A percentile compares a stretch with the other conserved stretches of the same genome.
Conservation (phyloP, 2,797 vertebrate genomes). For the Sebastiscus albofasciatus region DNA sequence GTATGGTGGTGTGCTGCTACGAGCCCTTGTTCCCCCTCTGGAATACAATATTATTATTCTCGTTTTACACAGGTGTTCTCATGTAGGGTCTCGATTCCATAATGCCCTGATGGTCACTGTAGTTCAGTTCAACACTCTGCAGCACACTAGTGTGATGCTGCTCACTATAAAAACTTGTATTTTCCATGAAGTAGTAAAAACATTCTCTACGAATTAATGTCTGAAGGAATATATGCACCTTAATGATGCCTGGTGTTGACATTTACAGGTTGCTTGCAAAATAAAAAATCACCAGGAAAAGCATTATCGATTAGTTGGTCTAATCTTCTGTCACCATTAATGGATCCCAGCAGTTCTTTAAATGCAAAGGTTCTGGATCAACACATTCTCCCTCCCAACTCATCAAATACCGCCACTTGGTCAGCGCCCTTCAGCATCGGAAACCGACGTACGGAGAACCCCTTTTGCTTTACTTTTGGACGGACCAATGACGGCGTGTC, state of each 20-base stretch:
- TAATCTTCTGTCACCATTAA: background rate
- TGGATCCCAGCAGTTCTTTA: background rate
- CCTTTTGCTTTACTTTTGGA: too few species aligned
- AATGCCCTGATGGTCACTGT: background rate
- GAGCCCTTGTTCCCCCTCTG: conserved; percentile 8
- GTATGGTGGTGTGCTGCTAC: background rate
- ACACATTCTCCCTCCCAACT: too few species aligned
- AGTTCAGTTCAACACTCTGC: background rate
- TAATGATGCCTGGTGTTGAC: background rate
- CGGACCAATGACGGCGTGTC: too few species aligned
- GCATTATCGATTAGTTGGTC: background rate
- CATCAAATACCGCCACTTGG: too few species aligned
- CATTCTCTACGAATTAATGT: background rate
- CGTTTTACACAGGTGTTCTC: background rate
- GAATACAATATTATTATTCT: background rate
- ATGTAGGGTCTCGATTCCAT: background rate
- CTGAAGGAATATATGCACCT: background rate
- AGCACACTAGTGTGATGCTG: background rate
- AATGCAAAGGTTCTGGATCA: background rate
- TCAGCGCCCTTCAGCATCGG: rapidly evolving
- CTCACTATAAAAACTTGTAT: background rate
- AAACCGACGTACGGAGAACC: rapidly evolving
- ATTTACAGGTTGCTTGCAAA: conserved; percentile 1
- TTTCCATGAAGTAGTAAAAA: background rate
- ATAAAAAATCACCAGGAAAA: conserved; percentile 15